phyloP scores from a whole-genome alignment of 2,888 invertebrate genomes.

The Drosophila lutescens region DNA sequence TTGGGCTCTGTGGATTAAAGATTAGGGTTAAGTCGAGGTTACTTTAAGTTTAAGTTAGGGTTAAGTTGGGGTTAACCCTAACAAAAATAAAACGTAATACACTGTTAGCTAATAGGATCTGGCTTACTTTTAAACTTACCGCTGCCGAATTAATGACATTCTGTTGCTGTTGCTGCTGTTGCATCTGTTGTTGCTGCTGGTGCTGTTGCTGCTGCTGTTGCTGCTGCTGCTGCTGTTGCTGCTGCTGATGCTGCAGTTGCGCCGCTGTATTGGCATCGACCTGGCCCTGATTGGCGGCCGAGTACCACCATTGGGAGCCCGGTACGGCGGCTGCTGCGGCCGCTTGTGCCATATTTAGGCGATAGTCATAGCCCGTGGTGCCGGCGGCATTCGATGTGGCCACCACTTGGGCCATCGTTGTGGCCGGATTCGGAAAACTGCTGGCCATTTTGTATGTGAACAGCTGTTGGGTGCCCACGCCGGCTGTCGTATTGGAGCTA shows the following conservation, averaged over 20 bases:
- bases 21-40: neutral
- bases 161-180: constrained; percentile 85
- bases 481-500: constrained; percentile 86
- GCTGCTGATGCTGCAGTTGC: constrained; percentile 85
- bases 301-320: constrained; percentile 91
- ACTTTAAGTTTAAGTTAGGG: too few species aligned
- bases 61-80: too few species aligned
- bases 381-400: constrained; percentile 86
- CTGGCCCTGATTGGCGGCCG: constrained; percentile 86
- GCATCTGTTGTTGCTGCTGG: constrained; percentile 85
- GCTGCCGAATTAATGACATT: constrained; percentile 78
- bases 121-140: constrained; percentile 49
- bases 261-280: constrained; percentile 87
- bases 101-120: too few species aligned
- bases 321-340: constrained; percentile 85
- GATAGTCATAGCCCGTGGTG: constrained; percentile 90
- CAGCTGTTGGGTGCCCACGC: constrained; percentile 89
- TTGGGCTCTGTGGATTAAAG: constrained; percentile 79
- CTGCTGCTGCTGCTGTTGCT: constrained; percentile 84
- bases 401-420: constrained; percentile 88
- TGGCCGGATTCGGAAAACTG: constrained; percentile 90
- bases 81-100: too few species aligned
- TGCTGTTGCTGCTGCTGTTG: constrained; percentile 81
- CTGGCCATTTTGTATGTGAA: constrained; percentile 95
- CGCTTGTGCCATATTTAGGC: constrained; percentile 87